phyloP scores from a whole-genome alignment of 2,113 vertebrate species.

The Zosterops borbonicus region DNA sequence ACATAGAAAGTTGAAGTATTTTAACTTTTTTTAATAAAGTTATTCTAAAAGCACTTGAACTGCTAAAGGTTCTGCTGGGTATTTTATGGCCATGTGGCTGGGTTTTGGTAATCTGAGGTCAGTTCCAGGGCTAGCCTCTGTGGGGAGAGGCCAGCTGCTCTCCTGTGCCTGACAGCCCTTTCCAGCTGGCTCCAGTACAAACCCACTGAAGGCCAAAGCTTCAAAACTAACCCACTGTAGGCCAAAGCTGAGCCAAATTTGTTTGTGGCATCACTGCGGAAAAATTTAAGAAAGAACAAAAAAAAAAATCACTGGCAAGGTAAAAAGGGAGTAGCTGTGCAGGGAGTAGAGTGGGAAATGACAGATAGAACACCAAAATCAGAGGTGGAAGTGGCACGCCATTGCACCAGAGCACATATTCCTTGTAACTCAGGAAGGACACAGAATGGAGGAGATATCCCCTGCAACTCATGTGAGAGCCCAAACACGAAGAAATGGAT shows the following conservation, averaged over 20 bases:
- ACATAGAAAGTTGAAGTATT: not conserved
- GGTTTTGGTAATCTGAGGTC: not conserved
- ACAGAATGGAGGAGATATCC: not conserved
- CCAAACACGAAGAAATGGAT: rapidly evolving
- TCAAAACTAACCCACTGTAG: not conserved
- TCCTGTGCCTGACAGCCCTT: not conserved
- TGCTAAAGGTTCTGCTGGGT: not conserved
- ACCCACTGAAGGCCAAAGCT: not conserved
- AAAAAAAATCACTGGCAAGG: not conserved
- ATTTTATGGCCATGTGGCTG: not conserved
- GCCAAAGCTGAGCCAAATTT: not conserved
- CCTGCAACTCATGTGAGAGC: not conserved
- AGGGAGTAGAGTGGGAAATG: not conserved
- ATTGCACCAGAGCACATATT: not conserved
- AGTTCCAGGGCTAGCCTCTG: not conserved
- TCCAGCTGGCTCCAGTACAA: not conserved
- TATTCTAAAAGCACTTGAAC: not conserved
- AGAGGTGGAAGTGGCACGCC: not conserved
- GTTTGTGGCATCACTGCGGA: not conserved
- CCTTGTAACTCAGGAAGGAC: not conserved
- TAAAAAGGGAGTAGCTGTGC: not conserved
- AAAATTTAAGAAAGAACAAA: not conserved
- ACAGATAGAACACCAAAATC: not conserved
- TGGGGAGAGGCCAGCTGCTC: not conserved
- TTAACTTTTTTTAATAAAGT: not conserved